Conservation (phyloP, 1,140 invertebrate genomes). For the Hylyphantes graminicola region DNA sequence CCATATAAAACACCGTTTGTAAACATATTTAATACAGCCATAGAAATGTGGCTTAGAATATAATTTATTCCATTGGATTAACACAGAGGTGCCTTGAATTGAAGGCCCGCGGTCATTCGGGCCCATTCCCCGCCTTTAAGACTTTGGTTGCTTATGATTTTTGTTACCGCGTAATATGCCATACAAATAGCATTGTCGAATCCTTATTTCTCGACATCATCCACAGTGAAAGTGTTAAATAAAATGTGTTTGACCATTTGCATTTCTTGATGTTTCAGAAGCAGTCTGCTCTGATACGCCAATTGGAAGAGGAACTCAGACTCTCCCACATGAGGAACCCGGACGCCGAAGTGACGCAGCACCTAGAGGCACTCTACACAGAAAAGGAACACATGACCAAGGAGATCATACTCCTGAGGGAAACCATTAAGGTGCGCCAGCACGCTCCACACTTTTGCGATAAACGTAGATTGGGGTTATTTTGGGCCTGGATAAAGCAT, state of each 20-base stretch:
- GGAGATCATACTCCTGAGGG: conserved; percentile 93
- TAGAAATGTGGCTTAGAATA: no score
- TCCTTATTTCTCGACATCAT: not conserved
- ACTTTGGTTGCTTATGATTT: no score
- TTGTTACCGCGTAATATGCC: not conserved
- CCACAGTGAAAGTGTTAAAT: not conserved
- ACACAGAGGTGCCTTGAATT: no score
- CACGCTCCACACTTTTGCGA: not conserved
- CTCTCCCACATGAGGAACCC: conserved; percentile 80
- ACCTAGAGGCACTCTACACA: conserved; percentile 89
- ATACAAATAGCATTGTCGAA: not conserved
- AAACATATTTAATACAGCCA: no score
- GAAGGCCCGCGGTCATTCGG: no score
- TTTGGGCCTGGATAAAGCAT: no score
- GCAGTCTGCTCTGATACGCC: conserved; percentile 93
- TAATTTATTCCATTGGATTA: no score
- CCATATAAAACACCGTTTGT: no score
- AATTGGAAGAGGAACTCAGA: conserved; percentile 89
- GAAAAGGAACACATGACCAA: conserved; percentile 95
- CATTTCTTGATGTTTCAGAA: conserved; percentile 75
- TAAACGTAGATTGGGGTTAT: not conserved
- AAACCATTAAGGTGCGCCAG: conserved; percentile 87
- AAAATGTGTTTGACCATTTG: not conserved
- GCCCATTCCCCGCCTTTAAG: no score
- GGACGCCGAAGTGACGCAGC: conserved; percentile 88